Base-by-base conservation (phyloP, 2,113 vertebrate genomes). In the Okapia johnstoni region DNA sequence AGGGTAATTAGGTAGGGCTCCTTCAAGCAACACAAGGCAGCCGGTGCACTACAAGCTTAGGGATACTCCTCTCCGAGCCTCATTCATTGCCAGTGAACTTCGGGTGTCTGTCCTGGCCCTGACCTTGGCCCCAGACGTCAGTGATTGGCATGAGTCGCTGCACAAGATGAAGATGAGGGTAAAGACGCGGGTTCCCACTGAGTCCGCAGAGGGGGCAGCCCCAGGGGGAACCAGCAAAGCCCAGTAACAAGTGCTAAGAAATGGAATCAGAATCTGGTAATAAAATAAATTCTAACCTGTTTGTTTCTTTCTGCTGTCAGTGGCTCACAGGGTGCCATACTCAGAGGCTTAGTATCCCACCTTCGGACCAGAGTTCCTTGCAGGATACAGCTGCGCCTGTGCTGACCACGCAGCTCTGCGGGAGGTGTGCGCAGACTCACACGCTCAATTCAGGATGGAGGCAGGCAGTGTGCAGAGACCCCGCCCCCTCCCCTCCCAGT, bases 111-210 rank as follows among this genome's bases (percentile, higher is more conserved):
- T 28, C 36, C 85, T 36, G 48, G 9, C 1, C 84, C 26, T 46
- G 73, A 21, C 57, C 3, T 26, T 28, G 76, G n/a, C 70, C 70
- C 57, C 76, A 66, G 40, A 36, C 2, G 30, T 40, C 50, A 17
- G 30, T 1, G 2, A 15, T 2, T 4, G 15, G 8, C 33, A 9
- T 4, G 11, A 70, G 30, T n/a, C 16, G 0, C 26, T 16, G n/a
- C 15, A 3, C 11, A 25, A 30, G 58, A 63, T 2, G 12, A 63
- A 40, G 58, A 30, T 6, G 46, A 50, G 5, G 76, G 46, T 79
- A 17, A 19, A 30, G 76, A 4, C 3, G 6, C 10, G 1, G 57
- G 21, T 14, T 25, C 21, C 40, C 50, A 6, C 30, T 0, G 0
- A 8, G 10, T 55, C 40, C 85, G 15, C 57, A 14, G 58, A 66